Percentiles rank a stretch among this genome's conserved stretches.
phyloP scores from a whole-genome alignment of 2,797 vertebrate genomes.

The Simalia tracyae region DNA sequence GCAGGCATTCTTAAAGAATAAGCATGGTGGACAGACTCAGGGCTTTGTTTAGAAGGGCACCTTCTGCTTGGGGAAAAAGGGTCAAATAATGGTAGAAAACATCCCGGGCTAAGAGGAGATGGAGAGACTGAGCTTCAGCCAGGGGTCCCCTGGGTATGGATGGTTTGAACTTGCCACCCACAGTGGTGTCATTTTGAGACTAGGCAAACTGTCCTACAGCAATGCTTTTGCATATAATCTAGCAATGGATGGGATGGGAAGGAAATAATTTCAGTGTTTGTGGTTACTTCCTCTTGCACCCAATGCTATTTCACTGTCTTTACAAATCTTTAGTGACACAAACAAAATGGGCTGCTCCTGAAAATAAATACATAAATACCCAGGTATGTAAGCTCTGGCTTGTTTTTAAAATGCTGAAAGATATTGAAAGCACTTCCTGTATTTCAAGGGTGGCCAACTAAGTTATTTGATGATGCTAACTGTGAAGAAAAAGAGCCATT shows the following conservation, averaged over 20 bases:
- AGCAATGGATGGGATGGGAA: not conserved
- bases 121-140: not conserved
- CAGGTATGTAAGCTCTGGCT: not conserved
- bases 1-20: not conserved
- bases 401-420: not conserved
- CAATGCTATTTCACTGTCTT: not conserved
- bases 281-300: not conserved
- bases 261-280: not conserved
- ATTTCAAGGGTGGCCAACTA: too few relatives aligned
- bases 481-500: not conserved
- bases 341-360: not conserved
- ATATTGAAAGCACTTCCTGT: not conserved
- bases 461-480: not conserved
- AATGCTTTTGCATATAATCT: not conserved
- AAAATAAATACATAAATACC: not conserved
- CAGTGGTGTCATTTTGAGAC: not conserved
- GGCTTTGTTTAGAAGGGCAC: not conserved
- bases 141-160: not conserved
- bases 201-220: not conserved
- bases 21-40: not conserved
- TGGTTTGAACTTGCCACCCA: too few relatives aligned
- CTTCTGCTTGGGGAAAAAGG: not conserved
- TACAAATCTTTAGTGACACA: not conserved
- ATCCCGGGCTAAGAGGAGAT: not conserved
- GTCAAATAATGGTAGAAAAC: not conserved